Evolutionary conservation across 2,888 invertebrate genomes (phyloP), one percentile per base, ranked within the genome.

Genomic region (Venustoraphidia nigricollis): DNA sequence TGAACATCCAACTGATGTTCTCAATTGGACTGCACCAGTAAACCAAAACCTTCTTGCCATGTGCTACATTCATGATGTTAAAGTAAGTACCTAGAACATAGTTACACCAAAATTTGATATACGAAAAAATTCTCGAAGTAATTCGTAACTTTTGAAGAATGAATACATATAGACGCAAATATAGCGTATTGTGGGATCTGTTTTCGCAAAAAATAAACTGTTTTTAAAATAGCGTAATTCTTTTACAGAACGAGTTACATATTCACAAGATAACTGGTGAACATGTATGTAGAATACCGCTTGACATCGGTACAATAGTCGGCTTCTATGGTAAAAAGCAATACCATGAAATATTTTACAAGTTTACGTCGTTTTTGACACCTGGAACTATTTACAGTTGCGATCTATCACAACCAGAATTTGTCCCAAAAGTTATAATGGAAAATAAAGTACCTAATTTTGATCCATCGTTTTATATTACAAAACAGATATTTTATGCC

Each of bases 51-150:
- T 90, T 65, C 71, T 98, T 36, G 77, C 95, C 46, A 68, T 92
- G 36, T 85, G 86, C 63, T 97, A 95, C 63, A 78, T 96, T 50
- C 79, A 88, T 61, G 93, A 97, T 73, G 96, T 96, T 9, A 95
- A 95, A 77, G 93, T 91, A 69, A 59, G 57, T 52, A 37, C n/a
- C n/a, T n/a, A n/a, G n/a, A n/a, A n/a, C 27, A 27, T 6, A 6
- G 27, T 27, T 6, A 27, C 3, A 38, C n/a, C 36, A 9, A 36
- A 39, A 44, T 34, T 44, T 44, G 10, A 38, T 47, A 39, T 17
- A 41, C 48, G 34, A 39, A 34, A 35, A 27, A 40, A 38, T 45
- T 36, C 37, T 4, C 40, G 27, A 14, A 10, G 14, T 8, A 41
- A 39, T 38, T 36, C 17, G 37, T 42, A 34, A 50, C 45, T 10